Evolutionary conservation across 2,113 vertebrate species (phyloP).

Genomic region (Sialia sialis): DNA sequence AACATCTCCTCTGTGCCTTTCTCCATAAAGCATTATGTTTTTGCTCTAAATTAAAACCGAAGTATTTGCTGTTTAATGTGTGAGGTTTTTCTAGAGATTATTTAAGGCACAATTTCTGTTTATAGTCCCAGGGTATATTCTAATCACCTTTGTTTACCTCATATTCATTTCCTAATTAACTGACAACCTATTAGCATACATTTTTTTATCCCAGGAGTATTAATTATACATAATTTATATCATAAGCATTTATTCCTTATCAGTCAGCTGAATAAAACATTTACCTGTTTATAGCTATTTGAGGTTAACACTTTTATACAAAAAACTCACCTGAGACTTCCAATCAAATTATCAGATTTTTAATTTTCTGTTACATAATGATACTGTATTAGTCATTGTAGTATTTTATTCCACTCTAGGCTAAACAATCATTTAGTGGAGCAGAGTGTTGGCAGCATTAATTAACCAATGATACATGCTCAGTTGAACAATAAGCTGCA

Average conservation of each 20-base stretch:
- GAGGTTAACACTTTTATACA: slow-evolving; percentile 79
- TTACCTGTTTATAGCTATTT: slow-evolving; percentile 80
- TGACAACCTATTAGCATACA: slow-evolving; percentile 80
- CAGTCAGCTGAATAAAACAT: slow-evolving; percentile 82
- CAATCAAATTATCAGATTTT: slow-evolving; percentile 80
- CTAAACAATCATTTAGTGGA: slow-evolving; percentile 71
- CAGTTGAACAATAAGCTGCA: slow-evolving; percentile 59
- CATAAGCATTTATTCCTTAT: slow-evolving; percentile 80
- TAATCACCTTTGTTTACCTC: slow-evolving; percentile 85
- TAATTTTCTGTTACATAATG: slow-evolving; percentile 78
- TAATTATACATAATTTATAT: slow-evolving; percentile 86
- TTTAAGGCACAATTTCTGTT: slow-evolving; percentile 79
- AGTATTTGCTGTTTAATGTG: slow-evolving; percentile 61
- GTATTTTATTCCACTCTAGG: slow-evolving; percentile 66
- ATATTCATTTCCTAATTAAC: slow-evolving; percentile 84
- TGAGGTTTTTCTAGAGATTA: slow-evolving; percentile 61
- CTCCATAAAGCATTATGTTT: not conserved
- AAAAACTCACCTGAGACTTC: slow-evolving; percentile 80
- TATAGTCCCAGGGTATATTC: slow-evolving; percentile 78
- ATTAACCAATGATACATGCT: slow-evolving; percentile 70
- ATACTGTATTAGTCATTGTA: slow-evolving; percentile 58
- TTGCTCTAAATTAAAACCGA: slow-evolving; percentile 50
- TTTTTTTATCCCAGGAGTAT: slow-evolving; percentile 79
- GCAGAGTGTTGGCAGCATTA: slow-evolving; percentile 59
- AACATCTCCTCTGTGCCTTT: slow-evolving; percentile 21